These are phyloP conservation scores for Spermophilus dauricus DNA, from an alignment of 2,113 vertebrate species.

Conservation along the genomic window DNA sequence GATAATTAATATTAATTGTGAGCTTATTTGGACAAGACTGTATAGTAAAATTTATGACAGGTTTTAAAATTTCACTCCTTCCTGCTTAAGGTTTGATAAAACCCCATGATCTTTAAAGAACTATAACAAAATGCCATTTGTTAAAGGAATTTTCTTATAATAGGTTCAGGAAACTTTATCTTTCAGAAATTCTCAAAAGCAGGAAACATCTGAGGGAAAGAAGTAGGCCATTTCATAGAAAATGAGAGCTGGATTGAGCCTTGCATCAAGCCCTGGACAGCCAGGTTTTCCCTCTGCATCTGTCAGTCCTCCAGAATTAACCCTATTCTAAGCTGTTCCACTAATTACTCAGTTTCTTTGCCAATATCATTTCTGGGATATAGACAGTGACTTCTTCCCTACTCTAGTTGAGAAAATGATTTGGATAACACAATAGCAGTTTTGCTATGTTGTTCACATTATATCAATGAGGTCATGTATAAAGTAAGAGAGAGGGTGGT, in stretches of 20 bases:
- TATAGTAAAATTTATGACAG: background rate
- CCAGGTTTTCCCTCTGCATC: background rate
- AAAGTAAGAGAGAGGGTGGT: constrained; percentile 23
- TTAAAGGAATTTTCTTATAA: constrained; percentile 23
- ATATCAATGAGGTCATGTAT: constrained; percentile 5
- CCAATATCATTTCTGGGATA: constrained; percentile 61
- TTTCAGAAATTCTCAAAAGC: constrained; percentile 37
- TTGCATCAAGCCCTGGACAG: background rate
- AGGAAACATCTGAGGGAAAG: constrained; percentile 3
- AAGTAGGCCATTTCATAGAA: constrained; percentile 24
- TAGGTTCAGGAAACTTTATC: background rate
- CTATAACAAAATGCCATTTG: constrained; percentile 15
- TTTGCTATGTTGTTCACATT: background rate
- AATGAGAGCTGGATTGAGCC: background rate
- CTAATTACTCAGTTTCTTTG: constrained; percentile 56
- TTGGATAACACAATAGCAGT: constrained; percentile 48
- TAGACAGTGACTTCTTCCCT: constrained; percentile 61
- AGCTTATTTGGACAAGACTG: background rate
- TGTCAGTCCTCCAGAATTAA: constrained; percentile 53
- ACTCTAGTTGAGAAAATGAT: constrained; percentile 59
- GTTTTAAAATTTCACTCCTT: constrained; percentile 39
- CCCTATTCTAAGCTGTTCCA: constrained; percentile 42
- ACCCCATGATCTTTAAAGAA: background rate
- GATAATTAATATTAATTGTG: background rate
- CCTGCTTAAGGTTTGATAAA: background rate